Base-by-base conservation (phyloP, 2,113 vertebrate genomes). In the Callipepla squamata region DNA sequence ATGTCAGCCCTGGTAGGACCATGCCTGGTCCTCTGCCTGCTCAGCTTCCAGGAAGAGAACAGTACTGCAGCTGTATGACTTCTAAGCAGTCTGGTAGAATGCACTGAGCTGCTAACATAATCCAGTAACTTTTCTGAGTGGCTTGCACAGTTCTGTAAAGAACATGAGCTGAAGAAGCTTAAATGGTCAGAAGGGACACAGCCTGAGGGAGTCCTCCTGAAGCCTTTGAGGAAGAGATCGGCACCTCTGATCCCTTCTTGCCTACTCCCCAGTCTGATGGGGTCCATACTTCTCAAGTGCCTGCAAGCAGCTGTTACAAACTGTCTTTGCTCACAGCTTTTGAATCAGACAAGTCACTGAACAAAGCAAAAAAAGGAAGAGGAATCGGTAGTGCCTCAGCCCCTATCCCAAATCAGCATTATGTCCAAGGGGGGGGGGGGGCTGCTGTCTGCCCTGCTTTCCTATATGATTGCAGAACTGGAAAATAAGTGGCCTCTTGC, bases 181-280 rank as follows among this genome's bases (percentile, higher is more conserved):
- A 28, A 40, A 23, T 30, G 63, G 66, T 87, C 73, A 51, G 53
- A 73, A 66, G 51, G 34, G 34, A 59, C 0, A 0, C 5, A 63
- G 61, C n/a, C 66, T 57, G 38, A 36, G 9, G 67, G 65, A 36
- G 59, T 85, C 75, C 42, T 62, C 42, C 80, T 8, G 22, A 44
- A 22, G 19, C 70, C 51, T 66, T 57, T 30, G 40, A 45, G 48
- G 75, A 59, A 55, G 58, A 83, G 12, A 80, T 42, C 65, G 67
- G 72, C 58, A 45, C 34, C 59, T 77, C 45, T 15, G 7, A 72
- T 48, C 42, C 55, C 26, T 34, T 78, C 36, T 78, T 40, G 30
- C 30, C 0, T 0, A 12, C 40, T 53, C 2, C 1, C 18, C 2
- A 6, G 9, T 65, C 58, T 81, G 77, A 30, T 40, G 50, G 51